These are phyloP conservation scores for Brassicogethes aeneus DNA, from an alignment of 2,888 invertebrate species.

Conservation along the genomic window DNA sequence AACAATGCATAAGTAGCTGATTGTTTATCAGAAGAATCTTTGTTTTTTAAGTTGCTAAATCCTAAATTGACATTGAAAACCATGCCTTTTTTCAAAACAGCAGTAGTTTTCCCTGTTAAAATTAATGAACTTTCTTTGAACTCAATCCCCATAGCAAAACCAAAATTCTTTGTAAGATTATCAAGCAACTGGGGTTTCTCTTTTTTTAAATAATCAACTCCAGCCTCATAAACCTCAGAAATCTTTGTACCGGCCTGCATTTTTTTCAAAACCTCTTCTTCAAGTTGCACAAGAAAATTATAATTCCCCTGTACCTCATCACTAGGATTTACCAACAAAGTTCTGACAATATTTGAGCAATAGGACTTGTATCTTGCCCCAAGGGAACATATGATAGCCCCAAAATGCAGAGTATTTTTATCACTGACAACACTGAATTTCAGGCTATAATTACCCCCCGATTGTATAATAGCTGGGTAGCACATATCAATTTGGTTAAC, in stretches of 20 bases:
- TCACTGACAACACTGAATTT: slow-evolving; percentile 96
- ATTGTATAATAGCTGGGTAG: slow-evolving; percentile 98
- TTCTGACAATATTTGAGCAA: slow-evolving; percentile 95
- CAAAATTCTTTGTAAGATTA: slow-evolving; percentile 89
- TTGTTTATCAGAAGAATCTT: slow-evolving; percentile 74
- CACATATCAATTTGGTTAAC: slow-evolving; percentile 90
- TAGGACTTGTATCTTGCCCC: slow-evolving; percentile 95
- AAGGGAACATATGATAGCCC: slow-evolving; percentile 88
- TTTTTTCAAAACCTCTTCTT: slow-evolving; percentile 83
- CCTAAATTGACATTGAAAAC: slow-evolving; percentile 94
- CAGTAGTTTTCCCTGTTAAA: slow-evolving; percentile 82
- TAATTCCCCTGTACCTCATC: slow-evolving; percentile 76
- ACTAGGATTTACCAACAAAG: slow-evolving; percentile 90
- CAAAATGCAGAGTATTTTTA: slow-evolving; percentile 90
- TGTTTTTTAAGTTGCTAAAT: slow-evolving; percentile 74
- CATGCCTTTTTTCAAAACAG: slow-evolving; percentile 83
- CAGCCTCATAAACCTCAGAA: slow-evolving; percentile 79
- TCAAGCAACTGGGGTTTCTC: slow-evolving; percentile 79
- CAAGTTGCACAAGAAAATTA: slow-evolving; percentile 78
- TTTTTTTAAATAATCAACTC: slow-evolving; percentile 71
- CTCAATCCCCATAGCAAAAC: slow-evolving; percentile 97
- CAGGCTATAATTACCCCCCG: slow-evolving; percentile 89
- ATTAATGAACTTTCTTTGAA: slow-evolving; percentile 92
- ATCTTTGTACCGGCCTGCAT: slow-evolving; percentile 76
- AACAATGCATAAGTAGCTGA: slow-evolving; percentile 89